phyloP scores from a whole-genome alignment of 1,140 invertebrate genomes.

The Diprion similis region DNA sequence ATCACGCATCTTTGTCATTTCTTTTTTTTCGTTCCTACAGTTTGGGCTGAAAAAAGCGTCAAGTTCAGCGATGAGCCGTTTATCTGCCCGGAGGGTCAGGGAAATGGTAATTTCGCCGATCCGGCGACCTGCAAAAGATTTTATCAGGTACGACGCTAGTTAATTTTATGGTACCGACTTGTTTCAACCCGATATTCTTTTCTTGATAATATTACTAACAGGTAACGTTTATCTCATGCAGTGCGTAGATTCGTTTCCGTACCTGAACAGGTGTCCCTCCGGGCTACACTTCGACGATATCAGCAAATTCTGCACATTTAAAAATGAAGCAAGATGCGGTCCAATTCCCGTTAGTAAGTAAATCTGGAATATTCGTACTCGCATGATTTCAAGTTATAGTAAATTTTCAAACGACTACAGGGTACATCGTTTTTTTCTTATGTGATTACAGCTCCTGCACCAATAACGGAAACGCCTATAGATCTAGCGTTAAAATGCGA shows the following conservation, averaged over 20 bases:
- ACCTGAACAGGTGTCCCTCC: conserved; percentile 86
- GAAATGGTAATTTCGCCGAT: conserved; percentile 91
- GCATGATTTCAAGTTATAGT: not conserved
- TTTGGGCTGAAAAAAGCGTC: conserved; percentile 48
- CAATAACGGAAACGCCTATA: conserved; percentile 78
- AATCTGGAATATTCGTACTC: conserved; percentile 1
- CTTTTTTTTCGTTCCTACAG: conserved; percentile 33
- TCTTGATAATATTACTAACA: too few relatives aligned
- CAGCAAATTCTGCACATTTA: conserved; percentile 90
- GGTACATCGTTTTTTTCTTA: conserved; percentile 18
- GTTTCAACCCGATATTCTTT: too few relatives aligned
- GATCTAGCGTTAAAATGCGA: conserved; percentile 84
- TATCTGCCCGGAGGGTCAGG: conserved; percentile 74
- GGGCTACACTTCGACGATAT: conserved; percentile 90
- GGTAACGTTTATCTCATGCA: conserved; percentile 50
- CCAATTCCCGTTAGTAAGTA: conserved; percentile 85
- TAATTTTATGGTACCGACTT: conserved; percentile 3
- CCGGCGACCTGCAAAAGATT: conserved; percentile 86
- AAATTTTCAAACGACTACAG: not conserved
- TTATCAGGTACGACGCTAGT: conserved; percentile 72
- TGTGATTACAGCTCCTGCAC: conserved; percentile 72
- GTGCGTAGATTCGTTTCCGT: conserved; percentile 89
- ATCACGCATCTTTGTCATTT: too few relatives aligned
- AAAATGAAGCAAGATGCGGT: conserved; percentile 89
- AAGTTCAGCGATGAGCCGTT: conserved; percentile 71